Percentiles rank a stretch among this genome's conserved stretches.
Conservation (phyloP, 1,140 invertebrate species). For the Ylistrum balloti region DNA sequence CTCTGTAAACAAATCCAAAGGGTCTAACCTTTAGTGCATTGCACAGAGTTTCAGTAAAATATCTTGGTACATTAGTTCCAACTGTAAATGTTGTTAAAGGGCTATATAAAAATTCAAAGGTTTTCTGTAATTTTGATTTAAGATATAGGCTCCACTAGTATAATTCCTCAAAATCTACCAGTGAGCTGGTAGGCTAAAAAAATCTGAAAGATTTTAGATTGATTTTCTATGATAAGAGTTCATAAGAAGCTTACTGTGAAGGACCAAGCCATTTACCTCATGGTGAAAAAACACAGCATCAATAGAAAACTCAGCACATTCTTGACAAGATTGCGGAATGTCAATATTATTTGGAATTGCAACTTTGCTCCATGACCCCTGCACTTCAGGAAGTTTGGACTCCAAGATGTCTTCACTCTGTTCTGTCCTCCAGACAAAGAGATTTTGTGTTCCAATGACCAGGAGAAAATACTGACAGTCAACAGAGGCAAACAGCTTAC, state of each 20-base stretch:
- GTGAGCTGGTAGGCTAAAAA: no score
- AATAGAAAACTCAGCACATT: conserved; percentile 68
- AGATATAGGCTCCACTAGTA: no score
- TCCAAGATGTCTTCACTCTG: conserved; percentile 62
- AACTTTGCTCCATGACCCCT: conserved; percentile 76
- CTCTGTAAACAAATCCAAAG: conserved; percentile 68
- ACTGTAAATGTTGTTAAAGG: no score
- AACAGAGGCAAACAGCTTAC: conserved; percentile 72
- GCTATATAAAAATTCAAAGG: no score
- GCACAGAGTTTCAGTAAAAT: no score
- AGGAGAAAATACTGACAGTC: conserved; percentile 76
- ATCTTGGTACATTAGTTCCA: no score
- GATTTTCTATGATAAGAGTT: no score
- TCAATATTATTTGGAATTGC: conserved; percentile 67
- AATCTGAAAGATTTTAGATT: no score
- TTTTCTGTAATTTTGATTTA: no score
- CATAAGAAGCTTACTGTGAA: not conserved
- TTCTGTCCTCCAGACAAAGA: conserved; percentile 78
- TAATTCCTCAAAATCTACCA: no score
- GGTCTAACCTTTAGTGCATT: no score
- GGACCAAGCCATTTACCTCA: conserved; percentile 63
- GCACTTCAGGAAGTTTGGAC: conserved; percentile 66
- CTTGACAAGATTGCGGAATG: conserved; percentile 63
- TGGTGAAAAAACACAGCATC: conserved; percentile 74
- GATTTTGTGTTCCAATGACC: conserved; percentile 63